Base-by-base conservation (phyloP, 2,888 invertebrate genomes). In the Cantharis rustica region DNA sequence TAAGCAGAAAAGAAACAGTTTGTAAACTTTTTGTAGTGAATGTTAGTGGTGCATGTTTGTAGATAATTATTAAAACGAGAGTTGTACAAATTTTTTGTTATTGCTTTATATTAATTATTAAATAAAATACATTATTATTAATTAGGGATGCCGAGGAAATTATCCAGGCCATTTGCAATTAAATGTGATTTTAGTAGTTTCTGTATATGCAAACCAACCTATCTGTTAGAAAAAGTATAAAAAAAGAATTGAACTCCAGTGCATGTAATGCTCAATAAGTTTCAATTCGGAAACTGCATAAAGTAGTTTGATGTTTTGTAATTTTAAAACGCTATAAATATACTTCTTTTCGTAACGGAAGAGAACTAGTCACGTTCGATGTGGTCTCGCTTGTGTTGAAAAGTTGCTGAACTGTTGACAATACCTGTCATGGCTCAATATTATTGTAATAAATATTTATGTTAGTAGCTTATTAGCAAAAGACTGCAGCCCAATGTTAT, bases 371-470 rank as follows among this genome's bases (percentile, higher is more conserved):
- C 72, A 72, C 77, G 69, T 31, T 77, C 69, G 31, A 70, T 72
- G 75, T 72, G 47, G 69, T 75, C 75, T 75, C 72, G 75, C 75
- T 75, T 62, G 47, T 77, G 62, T 72, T 73, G 72, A 72, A 72
- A 77, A 77, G 74, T 74, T 75, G 73, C 77, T 75, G 75, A 78
- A 72, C 73, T 71, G 72, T 79, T 78, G 79, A 79, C 79, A 79
- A 79, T 79, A 79, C 79, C 77, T 79, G 79, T 75, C 74, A 73
- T 75, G 76, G 79, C 79, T 79, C 79, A 79, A 79, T 78, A 78
- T 78, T 47, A 47, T 23, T 23, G 23, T 47, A 47, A n/a, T n/a
- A 47, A 47, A 75, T 75, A 66, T 66, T 66, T 77, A 75, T 75
- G 69, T 76, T 77, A 77, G 78, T 77, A 77, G 79, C 79, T 78